A percentile compares a stretch with the other conserved stretches of the same genome.
phyloP scores from a whole-genome alignment of 2,797 vertebrate species.

The Orientallactaga sibirica region DNA sequence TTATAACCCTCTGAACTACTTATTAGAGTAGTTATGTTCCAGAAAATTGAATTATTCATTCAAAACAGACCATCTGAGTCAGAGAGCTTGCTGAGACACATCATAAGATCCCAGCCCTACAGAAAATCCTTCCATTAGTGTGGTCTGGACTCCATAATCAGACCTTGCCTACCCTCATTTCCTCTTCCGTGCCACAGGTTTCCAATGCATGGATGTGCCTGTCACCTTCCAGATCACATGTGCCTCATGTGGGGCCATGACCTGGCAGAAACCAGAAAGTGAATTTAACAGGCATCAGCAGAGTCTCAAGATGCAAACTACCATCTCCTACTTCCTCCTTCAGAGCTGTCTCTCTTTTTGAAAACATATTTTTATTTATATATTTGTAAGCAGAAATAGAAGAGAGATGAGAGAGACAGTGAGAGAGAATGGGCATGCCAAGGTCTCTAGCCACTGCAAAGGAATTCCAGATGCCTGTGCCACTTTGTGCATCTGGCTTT shows the following conservation, averaged over 20 bases:
- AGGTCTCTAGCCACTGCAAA: too few relatives aligned
- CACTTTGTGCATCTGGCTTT: too few relatives aligned
- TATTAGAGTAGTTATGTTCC: not conserved
- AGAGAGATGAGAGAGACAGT: too few relatives aligned
- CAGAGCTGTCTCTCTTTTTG: not conserved
- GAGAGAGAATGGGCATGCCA: too few relatives aligned
- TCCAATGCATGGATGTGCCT: not conserved
- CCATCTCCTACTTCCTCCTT: not conserved
- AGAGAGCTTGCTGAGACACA: slow-evolving; percentile 16
- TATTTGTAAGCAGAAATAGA: too few relatives aligned
- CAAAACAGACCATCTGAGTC: not conserved
- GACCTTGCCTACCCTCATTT: not conserved
- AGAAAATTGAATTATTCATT: slow-evolving; percentile 17
- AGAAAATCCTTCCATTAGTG: not conserved
- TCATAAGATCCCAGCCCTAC: not conserved
- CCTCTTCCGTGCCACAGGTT: not conserved
- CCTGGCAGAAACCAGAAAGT: not conserved
- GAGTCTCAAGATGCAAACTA: not conserved
- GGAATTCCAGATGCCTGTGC: too few relatives aligned
- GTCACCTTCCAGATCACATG: not conserved
- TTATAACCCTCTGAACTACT: not conserved
- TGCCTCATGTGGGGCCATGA: not conserved
- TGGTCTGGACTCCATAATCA: not conserved
- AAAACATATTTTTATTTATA: too few relatives aligned
- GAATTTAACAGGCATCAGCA: not conserved